Evolutionary conservation across 1,140 invertebrate genomes (phyloP), one percentile per base, ranked within the genome.

Genomic region (Neotoxoptera formosana): DNA sequence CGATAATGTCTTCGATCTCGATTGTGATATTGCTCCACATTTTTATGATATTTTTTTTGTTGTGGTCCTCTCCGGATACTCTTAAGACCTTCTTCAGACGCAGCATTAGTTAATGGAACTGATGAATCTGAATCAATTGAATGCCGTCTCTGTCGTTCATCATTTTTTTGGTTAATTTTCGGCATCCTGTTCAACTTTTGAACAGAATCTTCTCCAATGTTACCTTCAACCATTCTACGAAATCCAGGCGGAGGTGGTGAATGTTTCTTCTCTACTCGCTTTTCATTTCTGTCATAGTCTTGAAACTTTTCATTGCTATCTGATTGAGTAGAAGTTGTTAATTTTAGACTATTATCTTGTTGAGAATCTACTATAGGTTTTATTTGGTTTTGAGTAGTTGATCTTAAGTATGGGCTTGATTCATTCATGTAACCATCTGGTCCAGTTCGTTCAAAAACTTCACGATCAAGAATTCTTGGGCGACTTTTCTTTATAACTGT

Each of bases 151-250:
- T 56, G 93, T 88, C 60, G 53, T 88, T 89, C 84, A 25, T 88
- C 84, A 93, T 88, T 87, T 87, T 89, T 93, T 47, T 89, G 41
- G n/a, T 60, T 67, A 36, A 36, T 81, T 76, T 67, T 89, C 47
- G 47, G 25, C 20, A 30, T 11, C 23, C n/a, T 89, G 60, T 76
- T 76, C 41, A 41, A 81, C 45, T 88, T 89, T 90, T 89, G 53
- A 60, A 88, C 11, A 88, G 41, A 23, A 53, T 93, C 83, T 84
- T 95, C 95, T 93, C 95, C 95, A 2, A 95, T 95, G 94, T 95
- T 95, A 21, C 96, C 96, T 4, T 96, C 96, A 20, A 96, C 95
- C 96, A 96, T 96, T 53, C 96, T 94, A 47, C 96, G 95, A 20
- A 96, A 94, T 9, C 96, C 96, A 81, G 96, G 96, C 6, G 96